phyloP scores from a whole-genome alignment of 1,140 invertebrate genomes.

The Sinonovacula constricta region DNA sequence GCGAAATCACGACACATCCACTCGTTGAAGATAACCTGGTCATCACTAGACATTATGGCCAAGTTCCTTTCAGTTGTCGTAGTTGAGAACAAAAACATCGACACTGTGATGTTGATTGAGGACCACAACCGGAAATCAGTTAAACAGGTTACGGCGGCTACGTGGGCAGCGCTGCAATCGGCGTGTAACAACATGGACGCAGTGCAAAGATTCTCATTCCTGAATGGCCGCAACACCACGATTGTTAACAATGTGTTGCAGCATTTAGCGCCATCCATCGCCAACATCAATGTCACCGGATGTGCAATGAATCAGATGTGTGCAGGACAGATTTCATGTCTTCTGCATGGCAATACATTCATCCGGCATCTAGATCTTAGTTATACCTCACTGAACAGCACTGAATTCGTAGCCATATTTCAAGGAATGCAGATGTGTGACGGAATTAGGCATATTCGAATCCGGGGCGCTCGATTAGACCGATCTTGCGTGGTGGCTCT shows the following conservation, averaged over 20 bases:
- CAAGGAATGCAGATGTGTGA: constrained; percentile 66
- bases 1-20: constrained; percentile 40
- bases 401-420: constrained; percentile 61
- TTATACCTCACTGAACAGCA: constrained; percentile 60
- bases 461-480: constrained; percentile 61
- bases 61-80: constrained; percentile 57
- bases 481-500: constrained; percentile 58
- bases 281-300: constrained; percentile 58
- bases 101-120: constrained; percentile 47
- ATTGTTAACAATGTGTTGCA: constrained; percentile 65
- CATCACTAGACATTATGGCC: constrained; percentile 55
- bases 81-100: constrained; percentile 34
- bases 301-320: constrained; percentile 66
- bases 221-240: constrained; percentile 48
- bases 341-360: constrained; percentile 59
- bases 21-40: constrained; percentile 62
- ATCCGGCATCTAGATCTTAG: constrained; percentile 60
- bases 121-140: constrained; percentile 46
- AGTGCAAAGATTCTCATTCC: constrained; percentile 54
- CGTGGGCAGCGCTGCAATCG: constrained; percentile 64
- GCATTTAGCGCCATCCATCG: constrained; percentile 59
- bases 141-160: constrained; percentile 51
- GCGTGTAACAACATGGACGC: constrained; percentile 59
- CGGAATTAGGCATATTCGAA: constrained; percentile 56
- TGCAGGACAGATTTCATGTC: constrained; percentile 57